A percentile compares a stretch with the other conserved stretches of the same genome.
These are phyloP conservation scores for Mustelus asterias DNA, from an alignment of 2,113 vertebrate genomes.

Conservation along the genomic window DNA sequence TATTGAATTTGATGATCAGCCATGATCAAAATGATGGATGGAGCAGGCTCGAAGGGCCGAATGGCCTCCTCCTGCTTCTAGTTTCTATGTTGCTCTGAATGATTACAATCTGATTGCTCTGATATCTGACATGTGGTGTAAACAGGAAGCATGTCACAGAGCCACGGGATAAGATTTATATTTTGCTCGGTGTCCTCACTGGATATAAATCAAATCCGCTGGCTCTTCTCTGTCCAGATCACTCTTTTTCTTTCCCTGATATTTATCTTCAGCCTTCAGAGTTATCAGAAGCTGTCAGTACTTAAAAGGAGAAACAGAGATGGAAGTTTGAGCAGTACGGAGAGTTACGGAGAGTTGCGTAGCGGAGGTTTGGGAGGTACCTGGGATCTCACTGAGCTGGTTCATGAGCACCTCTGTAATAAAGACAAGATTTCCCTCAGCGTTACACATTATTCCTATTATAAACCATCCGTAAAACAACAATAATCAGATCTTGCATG, in stretches of 20 bases:
- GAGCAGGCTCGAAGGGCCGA: too few species aligned
- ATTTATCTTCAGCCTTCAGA: neutral
- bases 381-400: slow-evolving; percentile 84
- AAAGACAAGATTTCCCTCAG: slow-evolving; percentile 64
- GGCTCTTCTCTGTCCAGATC: neutral
- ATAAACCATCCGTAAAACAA: slow-evolving; percentile 2
- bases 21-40: too few species aligned
- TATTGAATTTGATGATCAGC: too few species aligned
- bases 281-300: slow-evolving; percentile 18
- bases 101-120: neutral
- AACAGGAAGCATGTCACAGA: neutral
- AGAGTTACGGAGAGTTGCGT: slow-evolving; percentile 54
- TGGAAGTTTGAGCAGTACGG: slow-evolving; percentile 47
- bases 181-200: neutral
- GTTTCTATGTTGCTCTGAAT: too few species aligned
- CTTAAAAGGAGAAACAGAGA: slow-evolving; percentile 47
- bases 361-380: slow-evolving; percentile 66
- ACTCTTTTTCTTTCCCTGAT: neutral
- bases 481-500: neutral
- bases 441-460: slow-evolving; percentile 28
- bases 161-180: slow-evolving; percentile 10
- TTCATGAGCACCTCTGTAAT: slow-evolving; percentile 94
- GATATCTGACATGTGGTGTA: slow-evolving; percentile 12
- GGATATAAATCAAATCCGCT: neutral
- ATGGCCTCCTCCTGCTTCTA: too few species aligned